These are phyloP conservation scores for Cyanoderma ruficeps DNA, from an alignment of 2,113 vertebrate genomes.

Conservation along the genomic window DNA sequence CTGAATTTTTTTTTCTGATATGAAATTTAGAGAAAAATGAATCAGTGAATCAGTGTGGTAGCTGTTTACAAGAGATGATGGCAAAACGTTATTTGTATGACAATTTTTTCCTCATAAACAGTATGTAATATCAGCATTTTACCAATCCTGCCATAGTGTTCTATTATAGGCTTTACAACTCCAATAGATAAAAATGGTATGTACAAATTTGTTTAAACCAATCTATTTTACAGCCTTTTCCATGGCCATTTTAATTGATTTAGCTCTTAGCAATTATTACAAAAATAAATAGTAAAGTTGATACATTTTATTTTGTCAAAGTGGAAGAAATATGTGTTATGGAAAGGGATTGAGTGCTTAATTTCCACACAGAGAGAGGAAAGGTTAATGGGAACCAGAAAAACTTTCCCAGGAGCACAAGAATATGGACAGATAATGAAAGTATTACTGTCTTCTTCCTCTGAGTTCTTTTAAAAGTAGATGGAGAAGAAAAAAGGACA, in stretches of 20 bases:
- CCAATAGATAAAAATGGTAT: not conserved
- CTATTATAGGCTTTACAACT: not conserved
- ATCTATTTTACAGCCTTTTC: not conserved
- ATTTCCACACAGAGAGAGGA: not conserved
- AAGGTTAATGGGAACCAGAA: constrained; percentile 2
- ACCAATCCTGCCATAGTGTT: not conserved
- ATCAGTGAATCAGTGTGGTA: not conserved
- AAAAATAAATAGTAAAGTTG: not conserved
- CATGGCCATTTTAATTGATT: not conserved
- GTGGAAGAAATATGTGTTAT: not conserved
- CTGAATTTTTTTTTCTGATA: not conserved
- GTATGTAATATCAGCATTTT: not conserved
- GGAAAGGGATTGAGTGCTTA: not conserved
- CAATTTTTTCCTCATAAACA: not conserved
- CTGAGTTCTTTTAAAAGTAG: not conserved
- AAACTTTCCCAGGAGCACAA: not conserved
- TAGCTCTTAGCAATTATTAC: not conserved
- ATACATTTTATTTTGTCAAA: not conserved
- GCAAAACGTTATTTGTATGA: not conserved
- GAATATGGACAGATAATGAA: not conserved
- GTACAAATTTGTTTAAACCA: not conserved
- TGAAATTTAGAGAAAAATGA: not conserved
- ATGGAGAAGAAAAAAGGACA: not conserved
- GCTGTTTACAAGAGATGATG: not conserved
- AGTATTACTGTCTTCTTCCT: not conserved